Evolutionary conservation across 2,113 vertebrate genomes (phyloP), one percentile per base, ranked within the genome.

Genomic region (Microcebus griseorufus): DNA sequence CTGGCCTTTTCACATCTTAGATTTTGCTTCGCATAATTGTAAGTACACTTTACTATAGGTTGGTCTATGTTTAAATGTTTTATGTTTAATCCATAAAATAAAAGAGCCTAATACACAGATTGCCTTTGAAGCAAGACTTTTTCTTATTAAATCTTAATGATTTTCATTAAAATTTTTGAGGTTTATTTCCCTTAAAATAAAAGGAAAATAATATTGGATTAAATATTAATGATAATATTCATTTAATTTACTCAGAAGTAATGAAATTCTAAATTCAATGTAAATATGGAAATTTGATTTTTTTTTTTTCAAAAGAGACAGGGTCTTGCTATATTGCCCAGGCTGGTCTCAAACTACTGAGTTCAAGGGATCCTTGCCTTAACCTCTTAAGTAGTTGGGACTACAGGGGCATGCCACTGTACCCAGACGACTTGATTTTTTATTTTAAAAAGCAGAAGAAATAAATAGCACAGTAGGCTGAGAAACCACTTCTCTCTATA

Each of bases 121-220:
- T 12, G 39, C 5, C 42, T 95, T 82, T 90, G 92, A 58, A 67
- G n/a, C 3, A 82, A 82, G 20, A 7, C 22, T 67, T 32, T 42
- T 81, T 78, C 12, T 58, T n/a, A 22, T 39, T 70, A 64, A 90
- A 72, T 90, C 18, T 72, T 76, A 58, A 83, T n/a, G 25, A 48
- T 37, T 85, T 84, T 90, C 22, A 48, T 32, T 45, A 48, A 93
- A 79, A 87, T 1, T 34, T 20, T n/a, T 89, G 10, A 89, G 32
- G 18, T 91, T 93, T 60, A 62, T 90, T 82, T 88, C 80, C 29
- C 39, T 93, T 53, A 85, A 91, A 95, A 27, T 85, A 51, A 93
- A 88, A 80, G 23, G 34, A 79, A 42, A 42, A 37, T 75, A 64
- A 55, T 34, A 51, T 60, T 88, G 29, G n/a, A 75, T 79, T 87